These are phyloP conservation scores for Brachionus rotundiformis DNA, from an alignment of 1,140 invertebrate genomes.

Conservation along the genomic window DNA sequence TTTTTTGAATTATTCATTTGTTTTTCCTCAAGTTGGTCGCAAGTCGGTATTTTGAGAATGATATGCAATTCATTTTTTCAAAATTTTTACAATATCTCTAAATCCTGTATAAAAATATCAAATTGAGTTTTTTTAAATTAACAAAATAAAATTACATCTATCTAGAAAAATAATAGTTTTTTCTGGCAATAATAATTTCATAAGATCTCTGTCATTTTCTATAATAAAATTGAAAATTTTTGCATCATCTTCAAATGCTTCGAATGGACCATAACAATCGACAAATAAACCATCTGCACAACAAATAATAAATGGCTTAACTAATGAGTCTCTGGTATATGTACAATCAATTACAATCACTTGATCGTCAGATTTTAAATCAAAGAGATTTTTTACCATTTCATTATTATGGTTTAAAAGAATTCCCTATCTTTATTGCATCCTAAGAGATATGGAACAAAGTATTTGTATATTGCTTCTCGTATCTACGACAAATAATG, in stretches of 20 bases:
- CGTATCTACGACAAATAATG: background rate
- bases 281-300: slow-evolving; percentile 20
- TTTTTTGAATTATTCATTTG: slow-evolving; percentile 33
- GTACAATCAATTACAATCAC: slow-evolving; percentile 34
- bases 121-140: slow-evolving; percentile 30
- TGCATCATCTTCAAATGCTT: slow-evolving; percentile 29
- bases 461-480: slow-evolving; percentile 1
- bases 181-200: slow-evolving; percentile 20
- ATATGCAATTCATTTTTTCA: background rate
- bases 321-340: slow-evolving; percentile 32
- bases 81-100: slow-evolving; percentile 33
- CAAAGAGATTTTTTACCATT: slow-evolving; percentile 28
- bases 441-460: slow-evolving; percentile 31
- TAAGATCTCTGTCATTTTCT: slow-evolving; percentile 19
- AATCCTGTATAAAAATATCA: slow-evolving; percentile 22
- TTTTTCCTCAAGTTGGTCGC: slow-evolving; percentile 37
- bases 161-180: slow-evolving; percentile 36
- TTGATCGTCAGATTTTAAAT: slow-evolving; percentile 13
- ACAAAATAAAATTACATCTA: slow-evolving; percentile 37
- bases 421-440: slow-evolving; percentile 18
- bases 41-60: slow-evolving; percentile 17
- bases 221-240: slow-evolving; percentile 27
- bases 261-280: slow-evolving; percentile 27
- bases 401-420: slow-evolving; percentile 42
- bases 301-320: slow-evolving; percentile 30